Percentiles rank a stretch among this genome's conserved stretches.
Evolutionary conservation across 2,113 vertebrate species (phyloP).

Genomic region (Asarcornis scutulata): DNA sequence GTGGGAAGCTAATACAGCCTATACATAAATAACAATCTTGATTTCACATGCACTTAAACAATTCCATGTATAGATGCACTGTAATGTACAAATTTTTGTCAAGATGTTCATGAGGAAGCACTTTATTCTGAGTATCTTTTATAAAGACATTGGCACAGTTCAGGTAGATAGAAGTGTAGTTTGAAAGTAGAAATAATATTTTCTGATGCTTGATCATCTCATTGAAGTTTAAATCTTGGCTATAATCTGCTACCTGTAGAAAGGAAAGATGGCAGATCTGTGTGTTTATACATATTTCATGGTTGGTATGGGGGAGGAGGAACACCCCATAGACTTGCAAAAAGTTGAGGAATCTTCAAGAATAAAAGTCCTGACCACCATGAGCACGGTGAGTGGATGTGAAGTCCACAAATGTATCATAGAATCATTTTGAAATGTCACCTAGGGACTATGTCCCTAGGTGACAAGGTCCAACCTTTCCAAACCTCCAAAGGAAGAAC

Average conservation of each 20-base stretch:
- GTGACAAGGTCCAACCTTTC: not conserved
- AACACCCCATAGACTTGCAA: not conserved
- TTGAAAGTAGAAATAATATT: not conserved
- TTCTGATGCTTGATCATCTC: not conserved
- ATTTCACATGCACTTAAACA: not conserved
- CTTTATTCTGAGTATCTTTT: not conserved
- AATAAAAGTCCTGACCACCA: not conserved
- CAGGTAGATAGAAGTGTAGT: not conserved
- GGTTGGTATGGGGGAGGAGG: not conserved
- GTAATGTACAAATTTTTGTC: not conserved
- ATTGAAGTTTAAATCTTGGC: not conserved
- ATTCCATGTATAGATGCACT: not conserved
- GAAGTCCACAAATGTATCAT: not conserved
- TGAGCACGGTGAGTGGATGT: not conserved
- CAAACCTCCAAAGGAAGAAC: not conserved
- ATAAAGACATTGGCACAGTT: not conserved
- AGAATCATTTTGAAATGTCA: too few species aligned
- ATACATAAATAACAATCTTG: not conserved
- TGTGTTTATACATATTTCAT: not conserved
- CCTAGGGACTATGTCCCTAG: too few species aligned
- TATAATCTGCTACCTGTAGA: not conserved
- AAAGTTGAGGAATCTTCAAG: not conserved
- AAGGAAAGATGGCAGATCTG: not conserved
- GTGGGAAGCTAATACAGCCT: not conserved
- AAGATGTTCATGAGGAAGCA: not conserved